phyloP scores from a whole-genome alignment of 1,140 invertebrate species.

The Drosophila arizonae region DNA sequence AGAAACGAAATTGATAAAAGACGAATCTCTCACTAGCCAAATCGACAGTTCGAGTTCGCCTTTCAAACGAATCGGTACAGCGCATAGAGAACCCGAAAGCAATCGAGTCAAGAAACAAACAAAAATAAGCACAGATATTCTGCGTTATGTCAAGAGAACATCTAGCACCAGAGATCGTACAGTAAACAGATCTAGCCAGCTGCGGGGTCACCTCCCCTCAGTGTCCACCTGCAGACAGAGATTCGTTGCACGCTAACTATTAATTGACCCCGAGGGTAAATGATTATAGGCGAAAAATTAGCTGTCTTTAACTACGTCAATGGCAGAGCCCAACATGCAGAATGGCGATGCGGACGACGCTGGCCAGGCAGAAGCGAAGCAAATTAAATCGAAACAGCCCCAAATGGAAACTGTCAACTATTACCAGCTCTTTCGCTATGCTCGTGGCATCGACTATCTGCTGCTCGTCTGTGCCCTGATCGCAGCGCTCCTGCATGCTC shows the following conservation, averaged over 20 bases:
- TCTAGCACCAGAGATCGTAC: conserved; percentile 1
- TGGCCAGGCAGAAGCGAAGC: conserved; percentile 24
- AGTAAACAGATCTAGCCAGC: background rate
- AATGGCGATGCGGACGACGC: conserved; percentile 7
- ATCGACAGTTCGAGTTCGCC: conserved; percentile 50
- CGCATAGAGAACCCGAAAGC: background rate
- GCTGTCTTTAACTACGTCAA: conserved; percentile 29
- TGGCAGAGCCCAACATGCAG: conserved; percentile 40
- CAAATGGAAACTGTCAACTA: conserved; percentile 52
- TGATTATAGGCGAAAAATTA: conserved; percentile 52
- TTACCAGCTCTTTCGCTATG: conserved; percentile 84
- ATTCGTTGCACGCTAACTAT: conserved; percentile 50
- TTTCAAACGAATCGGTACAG: conserved; percentile 52
- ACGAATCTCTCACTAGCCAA: conserved; percentile 30
- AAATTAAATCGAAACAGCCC: conserved; percentile 45
- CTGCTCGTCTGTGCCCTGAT: conserved; percentile 84
- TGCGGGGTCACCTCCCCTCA: background rate
- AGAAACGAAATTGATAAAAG: conserved; percentile 66
- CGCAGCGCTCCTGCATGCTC: conserved; percentile 84
- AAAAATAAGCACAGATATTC: background rate
- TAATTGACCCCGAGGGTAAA: conserved; percentile 75
- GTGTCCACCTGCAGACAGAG: background rate
- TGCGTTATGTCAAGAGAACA: background rate
- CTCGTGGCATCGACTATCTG: conserved; percentile 49
- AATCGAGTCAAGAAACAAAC: background rate